phyloP scores from a whole-genome alignment of 2,113 vertebrate genomes.

The Cyphomyrus discorhynchus region DNA sequence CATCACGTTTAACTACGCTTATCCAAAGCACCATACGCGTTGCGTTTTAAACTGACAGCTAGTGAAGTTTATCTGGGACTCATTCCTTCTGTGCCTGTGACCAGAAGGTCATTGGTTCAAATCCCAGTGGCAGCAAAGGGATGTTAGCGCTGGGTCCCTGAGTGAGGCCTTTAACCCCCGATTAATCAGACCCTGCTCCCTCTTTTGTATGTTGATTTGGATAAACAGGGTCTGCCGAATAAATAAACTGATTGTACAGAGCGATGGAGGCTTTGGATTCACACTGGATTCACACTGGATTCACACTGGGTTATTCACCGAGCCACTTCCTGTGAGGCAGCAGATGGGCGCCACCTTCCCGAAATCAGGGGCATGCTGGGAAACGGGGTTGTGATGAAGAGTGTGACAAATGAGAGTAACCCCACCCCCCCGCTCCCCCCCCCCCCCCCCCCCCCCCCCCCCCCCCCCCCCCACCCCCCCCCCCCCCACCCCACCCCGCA shows the following conservation, averaged over 20 bases:
- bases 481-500: neutral
- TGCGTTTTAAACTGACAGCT: neutral
- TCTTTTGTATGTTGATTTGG: neutral
- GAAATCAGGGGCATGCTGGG: neutral
- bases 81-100: neutral
- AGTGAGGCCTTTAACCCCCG: neutral
- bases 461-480: too few species aligned
- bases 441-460: too few species aligned
- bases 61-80: neutral
- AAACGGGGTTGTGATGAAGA: neutral
- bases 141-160: neutral
- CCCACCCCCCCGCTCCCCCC: neutral
- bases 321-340: neutral
- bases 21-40: neutral
- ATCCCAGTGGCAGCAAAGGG: neutral
- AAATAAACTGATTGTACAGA: neutral
- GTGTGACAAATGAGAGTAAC: neutral
- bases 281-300: too few species aligned
- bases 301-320: neutral
- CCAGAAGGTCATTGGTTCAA: neutral
- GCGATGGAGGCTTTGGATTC: neutral
- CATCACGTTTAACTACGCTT: neutral
- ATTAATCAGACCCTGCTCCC: neutral
- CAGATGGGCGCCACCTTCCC: neutral
- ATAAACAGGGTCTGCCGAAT: neutral